These are phyloP conservation scores for Promerops cafer DNA, from an alignment of 2,113 vertebrate species.

Conservation along the genomic window DNA sequence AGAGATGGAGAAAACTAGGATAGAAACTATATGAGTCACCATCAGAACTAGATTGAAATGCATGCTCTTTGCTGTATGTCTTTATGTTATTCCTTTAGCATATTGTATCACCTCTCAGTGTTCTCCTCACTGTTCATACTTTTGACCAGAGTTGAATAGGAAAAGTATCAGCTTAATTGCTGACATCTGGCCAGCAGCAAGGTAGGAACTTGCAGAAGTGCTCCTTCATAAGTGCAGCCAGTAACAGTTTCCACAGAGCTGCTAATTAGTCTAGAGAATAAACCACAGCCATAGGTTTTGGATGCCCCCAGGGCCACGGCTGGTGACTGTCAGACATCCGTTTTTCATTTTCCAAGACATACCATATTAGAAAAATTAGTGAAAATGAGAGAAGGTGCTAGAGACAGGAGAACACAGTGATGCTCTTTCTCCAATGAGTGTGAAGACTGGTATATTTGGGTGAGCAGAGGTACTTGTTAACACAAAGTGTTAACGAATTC, in stretches of 20 bases:
- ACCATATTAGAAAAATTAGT: background rate
- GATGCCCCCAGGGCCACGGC: background rate
- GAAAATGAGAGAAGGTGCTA: background rate
- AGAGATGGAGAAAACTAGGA: background rate
- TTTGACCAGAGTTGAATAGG: background rate
- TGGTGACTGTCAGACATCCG: background rate
- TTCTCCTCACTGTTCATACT: background rate
- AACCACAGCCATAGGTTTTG: background rate
- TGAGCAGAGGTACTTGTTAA: background rate
- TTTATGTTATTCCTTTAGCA: background rate
- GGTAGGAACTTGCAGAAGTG: background rate
- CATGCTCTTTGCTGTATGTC: background rate
- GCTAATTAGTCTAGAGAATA: conserved; percentile 6
- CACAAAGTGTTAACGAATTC: background rate
- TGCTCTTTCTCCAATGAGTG: background rate
- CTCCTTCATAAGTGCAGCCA: background rate
- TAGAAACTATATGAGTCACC: background rate
- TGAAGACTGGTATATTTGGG: background rate
- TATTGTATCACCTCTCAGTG: background rate
- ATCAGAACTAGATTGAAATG: background rate
- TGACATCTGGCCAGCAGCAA: conserved; percentile 24
- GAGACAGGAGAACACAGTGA: background rate
- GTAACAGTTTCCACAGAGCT: background rate
- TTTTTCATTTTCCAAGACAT: background rate
- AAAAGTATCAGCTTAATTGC: background rate